Evolutionary conservation across 2,113 vertebrate species (phyloP), one percentile per base, ranked within the genome.

Genomic region (Lampris incognitus): DNA sequence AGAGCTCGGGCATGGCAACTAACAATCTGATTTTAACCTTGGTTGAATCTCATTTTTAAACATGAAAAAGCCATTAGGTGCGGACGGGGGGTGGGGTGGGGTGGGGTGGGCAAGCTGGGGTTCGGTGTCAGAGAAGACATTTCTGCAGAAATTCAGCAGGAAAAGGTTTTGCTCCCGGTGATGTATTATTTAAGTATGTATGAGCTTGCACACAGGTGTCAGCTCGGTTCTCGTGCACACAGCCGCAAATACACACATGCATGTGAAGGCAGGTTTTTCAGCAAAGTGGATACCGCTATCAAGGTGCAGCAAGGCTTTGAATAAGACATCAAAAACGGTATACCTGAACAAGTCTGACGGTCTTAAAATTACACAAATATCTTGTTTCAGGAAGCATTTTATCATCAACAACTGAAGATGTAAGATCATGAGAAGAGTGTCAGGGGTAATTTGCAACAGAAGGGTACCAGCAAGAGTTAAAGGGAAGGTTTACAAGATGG

Each of bases 1-100:
- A 74, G 57, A 61, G 55, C 50, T 57, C 36, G 59, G 65, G 41
- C 24, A 36, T 2, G 5, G 37, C 50, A 46, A 63, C 42, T 11
- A 65, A 57, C 73, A 74, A 69, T 72, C 49, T 13, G 57, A 63
- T 44, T 77, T 68, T 46, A 41, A 49, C 24, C 52, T 39, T 40
- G n/a, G 51, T 55, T 46, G n/a, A 70, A 50, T 66, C 2, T 3
- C 2, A 2, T 42, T 64, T 66, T 58, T 46, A 54, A 46, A 57
- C n/a, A 60, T 39, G 40, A 39, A 46, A 76, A 50, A 60, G 55
- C 36, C 64, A 46, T 62, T 42, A 9, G 9, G 49, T 68, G 44
- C 24, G 24, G 24, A 24, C 24, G 24, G 24, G 24, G 24, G 24
- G 24, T 24, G 24, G 24, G 24, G 24, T 24, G 24, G 24, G 24